phyloP scores from a whole-genome alignment of 2,888 invertebrate species.

The Cotesia congregata region DNA sequence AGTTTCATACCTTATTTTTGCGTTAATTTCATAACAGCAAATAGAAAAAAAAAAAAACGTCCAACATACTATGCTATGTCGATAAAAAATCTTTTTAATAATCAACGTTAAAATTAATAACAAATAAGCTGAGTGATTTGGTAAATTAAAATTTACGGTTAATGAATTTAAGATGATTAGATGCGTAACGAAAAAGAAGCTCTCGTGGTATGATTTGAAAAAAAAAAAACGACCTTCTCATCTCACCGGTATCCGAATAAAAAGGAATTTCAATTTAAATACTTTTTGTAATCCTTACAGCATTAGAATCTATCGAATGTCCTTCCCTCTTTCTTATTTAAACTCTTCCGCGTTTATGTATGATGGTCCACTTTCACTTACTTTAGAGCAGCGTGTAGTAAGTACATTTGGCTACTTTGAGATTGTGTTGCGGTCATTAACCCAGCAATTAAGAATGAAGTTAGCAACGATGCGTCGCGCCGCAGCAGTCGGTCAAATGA shows the following conservation, averaged over 20 bases:
- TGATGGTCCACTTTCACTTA: conserved; percentile 44
- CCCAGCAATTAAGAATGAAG: conserved; percentile 61
- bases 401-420: conserved; percentile 17
- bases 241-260: too few relatives aligned
- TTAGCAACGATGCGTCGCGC: conserved; percentile 53
- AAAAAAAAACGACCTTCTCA: not conserved
- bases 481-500: conserved; percentile 53
- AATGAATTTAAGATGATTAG: conserved; percentile 28
- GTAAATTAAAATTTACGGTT: conserved; percentile 49
- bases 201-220: not conserved
- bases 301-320: conserved; percentile 18
- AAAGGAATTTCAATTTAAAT: not conserved
- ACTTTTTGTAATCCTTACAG: conserved; percentile 4
- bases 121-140: conserved; percentile 41
- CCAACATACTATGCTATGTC: not conserved
- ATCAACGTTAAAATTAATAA: not conserved
- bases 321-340: conserved; percentile 12
- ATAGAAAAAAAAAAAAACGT: conserved; percentile 1
- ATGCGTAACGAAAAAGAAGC: conserved; percentile 13
- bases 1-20: not conserved
- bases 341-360: conserved; percentile 14
- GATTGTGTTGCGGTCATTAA: conserved; percentile 57
- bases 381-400: conserved; percentile 11
- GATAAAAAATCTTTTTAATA: conserved; percentile 6
- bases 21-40: not conserved